Evolutionary conservation across 2,797 vertebrate species (phyloP), one percentile per base, ranked within the genome.

Genomic region (Malurus leucopterus): DNA sequence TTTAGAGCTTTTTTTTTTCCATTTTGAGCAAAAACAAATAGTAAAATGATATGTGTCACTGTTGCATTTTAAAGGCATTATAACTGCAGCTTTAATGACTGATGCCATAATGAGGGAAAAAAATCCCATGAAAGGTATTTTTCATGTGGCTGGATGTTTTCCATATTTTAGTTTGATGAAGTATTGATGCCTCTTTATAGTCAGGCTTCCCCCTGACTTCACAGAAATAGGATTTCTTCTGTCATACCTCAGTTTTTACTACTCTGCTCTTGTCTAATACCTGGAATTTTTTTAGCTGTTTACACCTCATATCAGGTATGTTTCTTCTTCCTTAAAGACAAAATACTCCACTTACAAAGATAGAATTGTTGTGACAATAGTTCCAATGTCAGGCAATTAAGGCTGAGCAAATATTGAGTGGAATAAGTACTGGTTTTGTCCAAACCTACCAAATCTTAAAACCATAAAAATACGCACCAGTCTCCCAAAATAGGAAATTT

Each of bases 71-170:
- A 81, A 53, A 77, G 70, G 32, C 49, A 26, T 82, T 93, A 14
- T 70, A 84, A 78, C 47, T 89, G 71, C 89, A 84, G 36, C 65
- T 85, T 81, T 81, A 91, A 67, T 68, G 74, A 78, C 40, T 81
- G 46, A 64, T 89, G 50, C 57, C 80, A 86, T 43, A 59, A 12
- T 36, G 21, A 13, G 17, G 18, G 11, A 34, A 69, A 70, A 70
- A 8, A 5, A 2, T 0, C 11, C 41, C 22, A 41, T 49, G 40
- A 71, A 38, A 61, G 15, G 17, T 71, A 63, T 67, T 84, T 91
- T 89, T 80, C 29, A 50, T 47, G 50, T 70, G 67, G 36, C 54
- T 73, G 4, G 62, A 26, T 89, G 29, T 90, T 85, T 73, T 82
- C 29, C 68, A 12, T 87, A 80, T 55, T 90, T 80, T 83, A 78